phyloP scores from a whole-genome alignment of 2,797 vertebrate genomes.

The Pogoniulus pusillus region DNA sequence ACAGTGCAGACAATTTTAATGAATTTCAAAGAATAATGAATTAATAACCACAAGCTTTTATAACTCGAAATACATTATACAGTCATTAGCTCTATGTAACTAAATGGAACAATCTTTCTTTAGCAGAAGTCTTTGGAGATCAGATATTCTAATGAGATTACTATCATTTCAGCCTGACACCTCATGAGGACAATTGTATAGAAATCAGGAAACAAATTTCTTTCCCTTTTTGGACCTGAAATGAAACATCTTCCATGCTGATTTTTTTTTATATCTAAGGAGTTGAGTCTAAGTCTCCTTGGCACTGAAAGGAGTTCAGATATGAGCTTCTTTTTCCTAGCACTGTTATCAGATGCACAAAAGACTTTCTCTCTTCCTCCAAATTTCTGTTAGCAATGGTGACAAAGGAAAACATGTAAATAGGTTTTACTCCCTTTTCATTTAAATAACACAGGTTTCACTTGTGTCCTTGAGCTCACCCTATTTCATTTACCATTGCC shows the following conservation, averaged over 20 bases:
- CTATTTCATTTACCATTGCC: background rate
- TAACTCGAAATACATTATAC: constrained; percentile 44
- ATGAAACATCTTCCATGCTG: constrained; percentile 1
- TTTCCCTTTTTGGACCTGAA: constrained; percentile 13
- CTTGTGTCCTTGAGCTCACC: background rate
- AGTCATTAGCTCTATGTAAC: constrained; percentile 58
- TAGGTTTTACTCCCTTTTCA: background rate
- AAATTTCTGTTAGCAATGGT: background rate
- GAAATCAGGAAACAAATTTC: constrained; percentile 44
- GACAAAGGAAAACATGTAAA: background rate
- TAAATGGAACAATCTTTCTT: constrained; percentile 62
- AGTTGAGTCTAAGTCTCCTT: background rate
- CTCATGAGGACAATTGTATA: constrained; percentile 18
- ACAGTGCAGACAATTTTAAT: constrained; percentile 32
- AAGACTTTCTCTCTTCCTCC: background rate
- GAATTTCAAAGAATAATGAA: constrained; percentile 62
- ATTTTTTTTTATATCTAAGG: background rate
- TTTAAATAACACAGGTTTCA: background rate
- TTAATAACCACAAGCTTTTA: constrained; percentile 62
- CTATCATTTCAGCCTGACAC: constrained; percentile 49
- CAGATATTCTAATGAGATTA: constrained; percentile 59
- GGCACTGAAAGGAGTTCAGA: constrained; percentile 2
- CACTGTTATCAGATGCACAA: background rate
- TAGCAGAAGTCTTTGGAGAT: constrained; percentile 52
- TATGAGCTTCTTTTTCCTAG: background rate